These are phyloP conservation scores for Epinephelus malabaricus DNA, from an alignment of 2,797 vertebrate genomes.

Conservation along the genomic window DNA sequence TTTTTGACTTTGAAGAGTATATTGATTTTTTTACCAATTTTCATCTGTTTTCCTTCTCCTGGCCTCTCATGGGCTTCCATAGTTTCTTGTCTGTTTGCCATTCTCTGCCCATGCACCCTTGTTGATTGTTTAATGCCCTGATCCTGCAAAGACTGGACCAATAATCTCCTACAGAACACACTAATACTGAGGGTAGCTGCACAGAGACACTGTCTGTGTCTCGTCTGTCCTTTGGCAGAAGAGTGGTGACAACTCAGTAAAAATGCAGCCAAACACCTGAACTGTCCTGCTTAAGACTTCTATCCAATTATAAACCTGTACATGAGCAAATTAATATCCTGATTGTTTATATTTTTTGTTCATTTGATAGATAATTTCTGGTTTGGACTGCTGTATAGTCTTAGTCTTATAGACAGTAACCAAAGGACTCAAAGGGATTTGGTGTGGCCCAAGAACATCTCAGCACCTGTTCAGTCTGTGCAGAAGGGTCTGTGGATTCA, in stretches of 20 bases:
- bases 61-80: conserved; percentile 1
- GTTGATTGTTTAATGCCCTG: conserved; percentile 30
- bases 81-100: conserved; percentile 4
- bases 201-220: conserved; percentile 13
- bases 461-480: conserved; percentile 38
- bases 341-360: conserved; percentile 38
- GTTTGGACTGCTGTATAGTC: conserved; percentile 36
- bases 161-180: conserved; percentile 26
- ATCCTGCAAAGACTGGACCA: conserved; percentile 47
- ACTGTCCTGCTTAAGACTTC: conserved; percentile 28
- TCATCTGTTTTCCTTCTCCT: conserved; percentile 27
- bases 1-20: neutral
- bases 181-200: neutral
- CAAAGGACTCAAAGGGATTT: conserved; percentile 67
- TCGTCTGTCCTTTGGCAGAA: conserved; percentile 12
- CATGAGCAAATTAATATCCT: conserved; percentile 44
- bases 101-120: conserved; percentile 5
- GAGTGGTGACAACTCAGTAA: conserved; percentile 5
- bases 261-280: conserved; percentile 18
- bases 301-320: conserved; percentile 42
- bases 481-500: conserved; percentile 27
- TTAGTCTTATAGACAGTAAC: conserved; percentile 24
- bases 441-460: conserved; percentile 18
- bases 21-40: neutral
- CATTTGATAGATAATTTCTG: conserved; percentile 14